Evolutionary conservation across 1,140 invertebrate genomes (phyloP), one percentile per base, ranked within the genome.

Genomic region (Proctacanthus coquilletti): DNA sequence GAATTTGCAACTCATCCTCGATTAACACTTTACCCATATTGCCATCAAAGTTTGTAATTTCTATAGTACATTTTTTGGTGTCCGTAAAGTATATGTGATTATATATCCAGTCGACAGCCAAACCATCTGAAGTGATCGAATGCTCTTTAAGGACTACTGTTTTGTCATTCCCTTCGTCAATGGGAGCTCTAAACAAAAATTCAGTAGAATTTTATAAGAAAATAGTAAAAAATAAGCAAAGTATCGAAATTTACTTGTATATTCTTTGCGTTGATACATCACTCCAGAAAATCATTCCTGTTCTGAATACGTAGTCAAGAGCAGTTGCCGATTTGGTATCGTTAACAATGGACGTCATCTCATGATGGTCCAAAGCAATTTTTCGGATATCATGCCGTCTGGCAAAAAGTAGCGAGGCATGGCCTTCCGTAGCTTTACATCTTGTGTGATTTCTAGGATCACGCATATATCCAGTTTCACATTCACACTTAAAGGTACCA

Each of bases 81-180:
- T 95, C 88, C 0, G 89, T 96, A 84, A 92, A 97, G 65, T 97
- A 98, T 33, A 98, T 73, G 46, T 95, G 84, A 58, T 84, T 82
- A 61, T 96, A 91, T 36, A 97, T 80, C 93, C 93, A 97, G 63
- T 98, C 93, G 23, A 96, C 82, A 2, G 92, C 89, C 32, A 97
- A 61, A 13, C 91, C 92, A 65, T 97, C 91, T 1, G 88, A 85
- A 8, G 80, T 89, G 5, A 81, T 84, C 18, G 87, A 64, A 52
- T 86, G 79, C 32, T 88, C 71, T 15, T 75, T 75, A 11, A 93
- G 78, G 2, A 93, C 80, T 4, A 84, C 76, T 0, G 73, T 76
- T 43, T 80, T 74, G 36, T 86, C 80, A 47, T 75, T 81, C 6
- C 86, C 86, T 66, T 89, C 85, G 48, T 91, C 85, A 37, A 91